Percentiles rank a stretch among this genome's conserved stretches.
phyloP scores from a whole-genome alignment of 2,888 invertebrate species.

The Drosophila antonietae region DNA sequence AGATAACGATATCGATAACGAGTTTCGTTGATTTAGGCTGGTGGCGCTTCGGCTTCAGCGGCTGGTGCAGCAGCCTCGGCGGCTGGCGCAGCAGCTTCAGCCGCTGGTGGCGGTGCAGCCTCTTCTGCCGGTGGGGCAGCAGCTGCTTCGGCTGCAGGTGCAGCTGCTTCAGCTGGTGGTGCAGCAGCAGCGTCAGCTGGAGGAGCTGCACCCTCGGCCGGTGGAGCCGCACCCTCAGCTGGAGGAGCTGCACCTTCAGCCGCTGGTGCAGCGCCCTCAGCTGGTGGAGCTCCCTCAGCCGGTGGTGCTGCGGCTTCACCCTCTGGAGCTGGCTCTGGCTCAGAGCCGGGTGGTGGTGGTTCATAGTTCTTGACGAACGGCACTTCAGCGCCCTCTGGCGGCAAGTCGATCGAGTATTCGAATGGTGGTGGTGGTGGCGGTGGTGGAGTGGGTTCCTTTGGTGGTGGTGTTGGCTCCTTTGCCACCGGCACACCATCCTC shows the following conservation, averaged over 20 bases:
- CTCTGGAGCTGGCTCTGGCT: constrained; percentile 79
- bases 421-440: constrained; percentile 85
- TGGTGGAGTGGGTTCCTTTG: constrained; percentile 83
- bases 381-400: constrained; percentile 85
- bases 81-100: constrained; percentile 77
- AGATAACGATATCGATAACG: background rate
- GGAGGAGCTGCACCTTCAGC: constrained; percentile 73
- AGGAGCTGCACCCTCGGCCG: constrained; percentile 73
- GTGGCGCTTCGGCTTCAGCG: constrained; percentile 68
- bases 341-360: constrained; percentile 83
- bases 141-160: constrained; percentile 75
- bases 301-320: constrained; percentile 79
- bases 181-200: constrained; percentile 78
- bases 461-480: constrained; percentile 79
- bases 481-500: constrained; percentile 61
- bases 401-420: constrained; percentile 84
- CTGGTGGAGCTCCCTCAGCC: constrained; percentile 78
- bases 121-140: constrained; percentile 77
- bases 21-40: constrained; percentile 58
- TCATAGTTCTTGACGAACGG: constrained; percentile 85
- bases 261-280: constrained; percentile 80
- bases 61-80: constrained; percentile 77
- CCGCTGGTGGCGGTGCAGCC: constrained; percentile 75
- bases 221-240: constrained; percentile 61
- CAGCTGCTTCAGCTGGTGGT: constrained; percentile 74